A percentile compares a stretch with the other conserved stretches of the same genome.
Evolutionary conservation across 1,140 invertebrate species (phyloP).

Genomic region (Nasonia giraulti): DNA sequence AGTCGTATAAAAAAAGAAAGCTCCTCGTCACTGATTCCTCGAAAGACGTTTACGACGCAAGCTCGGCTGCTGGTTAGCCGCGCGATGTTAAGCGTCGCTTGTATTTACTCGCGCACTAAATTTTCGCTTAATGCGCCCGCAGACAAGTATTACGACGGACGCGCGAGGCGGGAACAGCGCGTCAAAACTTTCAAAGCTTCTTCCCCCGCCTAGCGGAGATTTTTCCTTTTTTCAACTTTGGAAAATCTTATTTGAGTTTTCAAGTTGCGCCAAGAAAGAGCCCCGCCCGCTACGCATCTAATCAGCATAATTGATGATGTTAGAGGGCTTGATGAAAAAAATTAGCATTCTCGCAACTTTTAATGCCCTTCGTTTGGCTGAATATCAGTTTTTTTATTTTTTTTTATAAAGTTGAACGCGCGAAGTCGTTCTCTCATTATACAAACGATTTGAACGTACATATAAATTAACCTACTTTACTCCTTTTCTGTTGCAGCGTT

Average conservation of each 20-base stretch:
- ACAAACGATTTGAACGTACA: neutral
- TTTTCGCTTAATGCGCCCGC: neutral
- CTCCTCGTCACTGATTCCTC: no score
- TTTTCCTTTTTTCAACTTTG: no score
- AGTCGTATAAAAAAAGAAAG: no score
- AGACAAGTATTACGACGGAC: neutral
- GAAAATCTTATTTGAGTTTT: no score
- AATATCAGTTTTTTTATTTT: no score
- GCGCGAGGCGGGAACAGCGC: neutral
- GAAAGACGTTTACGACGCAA: no score
- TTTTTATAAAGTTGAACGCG: no score
- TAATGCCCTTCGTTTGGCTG: neutral
- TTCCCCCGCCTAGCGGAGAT: no score
- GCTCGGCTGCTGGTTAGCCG: neutral
- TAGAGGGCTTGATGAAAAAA: neutral
- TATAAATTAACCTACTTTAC: neutral
- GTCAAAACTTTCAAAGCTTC: neutral
- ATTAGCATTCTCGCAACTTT: neutral
- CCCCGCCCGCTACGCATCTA: neutral
- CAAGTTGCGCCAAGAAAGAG: no score
- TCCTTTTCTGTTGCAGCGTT: slow-evolving; percentile 67
- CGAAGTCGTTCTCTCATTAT: neutral
- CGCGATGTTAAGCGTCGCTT: neutral
- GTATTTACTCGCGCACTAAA: neutral
- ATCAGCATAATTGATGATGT: neutral